These are phyloP conservation scores for Xenentodon cancila DNA, from an alignment of 2,797 vertebrate genomes.

Conservation along the genomic window DNA sequence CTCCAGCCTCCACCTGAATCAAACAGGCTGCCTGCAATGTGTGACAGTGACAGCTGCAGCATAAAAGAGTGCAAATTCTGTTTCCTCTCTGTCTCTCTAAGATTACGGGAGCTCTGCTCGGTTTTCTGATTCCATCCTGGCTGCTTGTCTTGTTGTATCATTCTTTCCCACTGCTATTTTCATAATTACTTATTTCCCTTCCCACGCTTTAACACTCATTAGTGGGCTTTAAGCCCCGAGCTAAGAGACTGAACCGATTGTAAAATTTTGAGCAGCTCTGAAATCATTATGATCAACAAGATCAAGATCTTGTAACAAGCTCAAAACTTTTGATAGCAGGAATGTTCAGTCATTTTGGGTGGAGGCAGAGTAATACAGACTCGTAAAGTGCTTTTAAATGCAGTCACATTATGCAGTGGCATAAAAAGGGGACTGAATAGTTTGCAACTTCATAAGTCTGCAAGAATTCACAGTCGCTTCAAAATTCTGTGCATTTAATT, in stretches of 20 bases:
- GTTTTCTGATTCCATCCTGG: constrained; percentile 24
- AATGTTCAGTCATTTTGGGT: too few species aligned
- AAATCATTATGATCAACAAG: too few species aligned
- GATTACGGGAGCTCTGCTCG: constrained; percentile 9
- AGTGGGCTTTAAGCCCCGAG: constrained; percentile 11
- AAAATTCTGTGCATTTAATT: constrained; percentile 15
- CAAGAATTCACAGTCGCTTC: constrained; percentile 19
- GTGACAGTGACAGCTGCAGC: constrained; percentile 58
- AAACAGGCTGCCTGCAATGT: constrained; percentile 47
- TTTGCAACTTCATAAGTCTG: constrained; percentile 1
- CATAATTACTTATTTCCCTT: constrained; percentile 60
- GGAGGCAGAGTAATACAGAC: too few species aligned
- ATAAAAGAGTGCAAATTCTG: constrained; percentile 35
- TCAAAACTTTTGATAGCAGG: too few species aligned
- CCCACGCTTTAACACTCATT: constrained; percentile 55
- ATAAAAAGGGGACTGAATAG: background rate
- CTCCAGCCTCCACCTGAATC: constrained; percentile 39
- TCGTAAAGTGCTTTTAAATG: background rate
- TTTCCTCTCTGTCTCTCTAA: constrained; percentile 8
- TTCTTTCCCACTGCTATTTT: constrained; percentile 47
- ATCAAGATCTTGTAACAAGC: too few species aligned
- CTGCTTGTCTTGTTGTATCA: constrained; percentile 57
- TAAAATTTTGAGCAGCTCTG: too few species aligned
- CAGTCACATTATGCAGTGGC: background rate
- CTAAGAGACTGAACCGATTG: background rate